These are phyloP conservation scores for Arbacia lixula DNA, from an alignment of 53 echinoderm and acorn worm species.

Conservation along the genomic window DNA sequence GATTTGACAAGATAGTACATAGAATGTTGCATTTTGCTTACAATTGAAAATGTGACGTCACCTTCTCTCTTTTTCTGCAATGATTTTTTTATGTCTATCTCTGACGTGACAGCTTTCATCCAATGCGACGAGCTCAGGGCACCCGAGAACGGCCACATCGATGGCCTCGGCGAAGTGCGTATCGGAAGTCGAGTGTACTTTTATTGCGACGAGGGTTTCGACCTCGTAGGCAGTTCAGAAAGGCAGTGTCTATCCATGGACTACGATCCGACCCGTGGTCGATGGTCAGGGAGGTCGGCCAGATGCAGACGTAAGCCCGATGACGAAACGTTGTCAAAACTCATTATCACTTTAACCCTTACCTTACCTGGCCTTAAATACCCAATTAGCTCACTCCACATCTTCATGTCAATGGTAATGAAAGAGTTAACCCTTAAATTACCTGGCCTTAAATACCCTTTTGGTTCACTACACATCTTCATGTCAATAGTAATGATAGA, in stretches of 20 bases:
- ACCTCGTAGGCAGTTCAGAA: too few relatives aligned
- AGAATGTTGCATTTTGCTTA: background rate
- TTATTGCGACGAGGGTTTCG: background rate
- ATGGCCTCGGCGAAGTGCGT: background rate
- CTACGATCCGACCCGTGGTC: background rate
- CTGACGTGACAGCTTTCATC: background rate
- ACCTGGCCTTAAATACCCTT: too few relatives aligned
- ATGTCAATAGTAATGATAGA: too few relatives aligned
- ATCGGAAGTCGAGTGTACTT: background rate
- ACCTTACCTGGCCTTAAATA: too few relatives aligned
- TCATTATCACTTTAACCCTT: too few relatives aligned
- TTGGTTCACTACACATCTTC: too few relatives aligned
- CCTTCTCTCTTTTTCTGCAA: too few relatives aligned
- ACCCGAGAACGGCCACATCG: background rate
- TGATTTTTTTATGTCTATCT: background rate
- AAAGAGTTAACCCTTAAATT: too few relatives aligned
- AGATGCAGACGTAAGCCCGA: slow-evolving; percentile 61
- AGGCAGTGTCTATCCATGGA: too few relatives aligned
- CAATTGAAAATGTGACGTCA: background rate
- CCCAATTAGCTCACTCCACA: too few relatives aligned
- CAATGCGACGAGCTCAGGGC: background rate
- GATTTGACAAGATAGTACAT: too few relatives aligned
- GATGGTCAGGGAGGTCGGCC: slow-evolving; percentile 54
- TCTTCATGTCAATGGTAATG: too few relatives aligned
- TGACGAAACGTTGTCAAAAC: background rate